phyloP scores from a whole-genome alignment of 1,140 invertebrate genomes.

The Riptortus pedestris region DNA sequence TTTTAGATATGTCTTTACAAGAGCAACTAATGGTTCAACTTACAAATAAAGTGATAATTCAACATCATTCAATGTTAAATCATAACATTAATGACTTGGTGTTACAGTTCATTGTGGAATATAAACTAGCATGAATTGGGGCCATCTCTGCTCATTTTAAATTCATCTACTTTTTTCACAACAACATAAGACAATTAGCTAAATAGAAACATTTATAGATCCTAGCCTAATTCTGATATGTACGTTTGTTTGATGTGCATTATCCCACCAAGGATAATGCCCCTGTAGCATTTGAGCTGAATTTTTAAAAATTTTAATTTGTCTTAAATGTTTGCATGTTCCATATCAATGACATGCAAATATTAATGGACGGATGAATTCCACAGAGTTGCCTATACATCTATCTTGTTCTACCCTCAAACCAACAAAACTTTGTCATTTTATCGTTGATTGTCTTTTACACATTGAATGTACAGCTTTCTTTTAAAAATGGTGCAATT shows the following conservation, averaged over 20 bases:
- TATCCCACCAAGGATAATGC: constrained; percentile 25
- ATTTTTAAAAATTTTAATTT: constrained; percentile 26
- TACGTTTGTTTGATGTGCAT: constrained; percentile 30
- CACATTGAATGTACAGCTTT: constrained; percentile 2
- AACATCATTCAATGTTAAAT: background rate
- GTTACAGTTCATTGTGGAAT: background rate
- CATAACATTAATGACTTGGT: background rate
- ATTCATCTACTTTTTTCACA: background rate
- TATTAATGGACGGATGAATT: constrained; percentile 31
- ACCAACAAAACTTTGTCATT: constrained; percentile 11
- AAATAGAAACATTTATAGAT: constrained; percentile 31
- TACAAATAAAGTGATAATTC: background rate
- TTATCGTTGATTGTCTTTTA: constrained; percentile 14
- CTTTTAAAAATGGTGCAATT: constrained; percentile 13
- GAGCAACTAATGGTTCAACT: background rate
- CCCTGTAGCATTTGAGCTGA: constrained; percentile 32
- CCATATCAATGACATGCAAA: constrained; percentile 27
- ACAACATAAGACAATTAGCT: constrained; percentile 27
- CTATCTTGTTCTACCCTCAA: constrained; percentile 15
- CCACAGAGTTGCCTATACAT: constrained; percentile 27
- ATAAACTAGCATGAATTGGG: background rate
- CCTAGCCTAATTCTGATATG: constrained; percentile 31
- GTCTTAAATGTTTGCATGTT: constrained; percentile 26
- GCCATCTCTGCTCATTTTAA: background rate
- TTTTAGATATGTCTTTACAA: background rate